Evolutionary conservation across 2,888 invertebrate species (phyloP), one percentile per base, ranked within the genome.

Genomic region (Eurytoma adleriae): DNA sequence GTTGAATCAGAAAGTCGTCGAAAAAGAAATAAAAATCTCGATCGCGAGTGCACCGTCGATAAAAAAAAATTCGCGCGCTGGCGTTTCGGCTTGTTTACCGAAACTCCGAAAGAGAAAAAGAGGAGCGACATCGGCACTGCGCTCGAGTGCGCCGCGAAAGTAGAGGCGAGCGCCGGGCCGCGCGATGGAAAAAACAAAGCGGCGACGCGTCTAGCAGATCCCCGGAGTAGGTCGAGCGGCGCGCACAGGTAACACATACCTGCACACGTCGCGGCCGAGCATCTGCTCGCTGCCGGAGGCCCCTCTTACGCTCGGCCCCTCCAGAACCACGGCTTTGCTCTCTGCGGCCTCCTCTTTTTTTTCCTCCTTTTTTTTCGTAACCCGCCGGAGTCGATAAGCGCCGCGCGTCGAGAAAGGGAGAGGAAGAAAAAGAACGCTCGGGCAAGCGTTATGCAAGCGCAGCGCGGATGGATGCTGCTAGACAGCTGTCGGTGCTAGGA

Each of bases 11-110:
- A 48, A 48, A 40, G 10, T 61, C 10, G n/a, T 13, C n/a, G 57
- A 61, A 67, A 27, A 66, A 78, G 56, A 66, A 69, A 24, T 24
- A 54, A 14, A 24, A 10, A 67, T 75, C 27, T 57, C 48, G 66
- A 68, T 56, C 54, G 79, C 73, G 82, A 83, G 79, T 77, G 24
- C 24, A 13, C 5, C 4, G 10, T 50, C 20, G 5, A 18, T 20
- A 40, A 40, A 40, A 5, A 40, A 40, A 40, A 40, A 10, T 1
- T 0, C 40, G 10, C 40, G 40, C 10, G 7, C 40, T 40, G 7
- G 40, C 10, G 10, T 7, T 40, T 7, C 5, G 10, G 40, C 40
- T 7, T 10, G 40, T 40, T 40, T 40, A 1, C 40, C 40, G 40
- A 10, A 24, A 10, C 40, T 7, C 40, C 10, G 40, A 40, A 40